phyloP scores from a whole-genome alignment of 2,113 vertebrate genomes.

The Prinia subflava region DNA sequence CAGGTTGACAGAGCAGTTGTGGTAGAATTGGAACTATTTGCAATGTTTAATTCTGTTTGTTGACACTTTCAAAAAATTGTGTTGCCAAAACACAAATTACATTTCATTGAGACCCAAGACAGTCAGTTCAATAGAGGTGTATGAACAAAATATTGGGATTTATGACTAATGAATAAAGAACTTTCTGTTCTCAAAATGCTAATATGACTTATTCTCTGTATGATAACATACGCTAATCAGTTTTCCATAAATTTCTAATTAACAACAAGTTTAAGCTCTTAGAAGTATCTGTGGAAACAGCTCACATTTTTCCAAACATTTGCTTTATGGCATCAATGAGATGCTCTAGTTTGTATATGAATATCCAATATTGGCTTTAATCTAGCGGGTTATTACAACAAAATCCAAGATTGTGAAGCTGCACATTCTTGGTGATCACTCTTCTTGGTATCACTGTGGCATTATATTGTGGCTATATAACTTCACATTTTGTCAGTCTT shows the following conservation, averaged over 20 bases:
- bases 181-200: background rate
- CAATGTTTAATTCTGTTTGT: background rate
- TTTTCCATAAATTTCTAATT: background rate
- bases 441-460: background rate
- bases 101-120: background rate
- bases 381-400: background rate
- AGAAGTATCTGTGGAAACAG: background rate
- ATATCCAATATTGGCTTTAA: background rate
- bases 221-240: background rate
- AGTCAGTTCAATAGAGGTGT: background rate
- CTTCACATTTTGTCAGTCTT: background rate
- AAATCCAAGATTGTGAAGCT: background rate
- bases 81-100: background rate
- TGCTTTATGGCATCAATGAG: background rate
- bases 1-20: background rate
- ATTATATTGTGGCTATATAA: background rate
- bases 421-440: background rate
- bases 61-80: background rate
- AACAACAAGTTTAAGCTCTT: background rate
- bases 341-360: background rate
- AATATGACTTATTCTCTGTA: background rate
- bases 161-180: background rate
- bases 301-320: background rate
- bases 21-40: background rate
- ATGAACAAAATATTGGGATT: background rate